Evolutionary conservation across 1,140 invertebrate species (phyloP), one percentile per base, ranked within the genome.

Genomic region (Telenomus remus): DNA sequence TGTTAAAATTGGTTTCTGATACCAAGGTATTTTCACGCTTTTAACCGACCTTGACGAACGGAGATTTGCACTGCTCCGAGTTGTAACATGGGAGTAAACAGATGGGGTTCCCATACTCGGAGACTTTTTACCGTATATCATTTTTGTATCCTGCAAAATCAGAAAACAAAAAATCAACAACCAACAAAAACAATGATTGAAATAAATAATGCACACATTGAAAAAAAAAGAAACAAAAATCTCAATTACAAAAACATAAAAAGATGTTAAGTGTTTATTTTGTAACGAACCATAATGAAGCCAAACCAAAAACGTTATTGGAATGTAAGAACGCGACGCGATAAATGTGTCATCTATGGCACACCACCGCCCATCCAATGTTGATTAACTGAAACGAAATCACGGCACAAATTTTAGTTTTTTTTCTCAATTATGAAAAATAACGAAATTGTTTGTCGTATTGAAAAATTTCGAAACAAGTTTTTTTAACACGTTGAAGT

Each of bases 81-180:
- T 89, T 5, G 94, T 95, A 19, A 94, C 92, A 86, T 96, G 94
- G 4, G 95, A 96, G 83, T 96, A 96, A 9, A 96, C 91, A 0
- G 94, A 95, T 2, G 94, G 94, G 64, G 95, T 95, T 35, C 94
- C 94, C 77, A 94, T 91, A 78, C 94, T 94, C 14, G 92, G 92
- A 8, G 92, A 92, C 91, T 94, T 86, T 84, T 86, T 83, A 81
- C 91, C 90, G 75, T 90, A 90, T 86, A 91, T 91, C 90, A 91
- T 91, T 51, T 71, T 88, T 76, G 27, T 48, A 46, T 60, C 54
- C 55, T 56, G 11, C 34, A 57, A 37, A 14, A 15, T 37, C 14
- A 57, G 16, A 47, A 27, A 27, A 53, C 39, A 53, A 50, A 34
- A 50, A 50, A 19, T 37, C 34, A 51, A 54, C 60, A 42, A 47